A percentile compares a stretch with the other conserved stretches of the same genome.
Conservation (phyloP, 37 sponge, comb jelly and placozoan genomes). For the Bolinopsis microptera region DNA sequence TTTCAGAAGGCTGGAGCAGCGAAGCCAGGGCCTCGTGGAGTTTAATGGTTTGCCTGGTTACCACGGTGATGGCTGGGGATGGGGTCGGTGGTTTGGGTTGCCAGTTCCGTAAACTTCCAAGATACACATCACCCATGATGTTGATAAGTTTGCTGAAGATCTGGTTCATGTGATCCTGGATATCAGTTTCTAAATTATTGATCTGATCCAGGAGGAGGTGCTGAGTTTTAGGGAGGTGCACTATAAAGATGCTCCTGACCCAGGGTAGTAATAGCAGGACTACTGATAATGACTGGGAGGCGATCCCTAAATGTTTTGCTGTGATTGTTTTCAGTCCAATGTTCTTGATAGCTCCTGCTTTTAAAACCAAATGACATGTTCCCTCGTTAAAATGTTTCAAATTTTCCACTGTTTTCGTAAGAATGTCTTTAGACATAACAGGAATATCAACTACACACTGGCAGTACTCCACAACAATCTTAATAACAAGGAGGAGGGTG, state of each 20-base stretch:
- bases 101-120: constrained; percentile 82
- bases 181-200: constrained; percentile 69
- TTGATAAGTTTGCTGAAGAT: constrained; percentile 78
- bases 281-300: constrained; percentile 25
- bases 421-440: constrained; percentile 81
- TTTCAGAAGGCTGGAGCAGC: constrained; percentile 79
- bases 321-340: constrained; percentile 96
- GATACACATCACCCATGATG: constrained; percentile 91
- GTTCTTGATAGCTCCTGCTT: constrained; percentile 86
- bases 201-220: constrained; percentile 53
- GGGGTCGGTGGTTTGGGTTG: constrained; percentile 84
- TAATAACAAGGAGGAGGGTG: constrained; percentile 79
- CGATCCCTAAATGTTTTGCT: constrained; percentile 85
- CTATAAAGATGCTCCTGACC: not conserved
- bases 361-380: constrained; percentile 87
- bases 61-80: constrained; percentile 74
- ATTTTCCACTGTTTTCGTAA: constrained; percentile 79
- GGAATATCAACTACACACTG: constrained; percentile 86
- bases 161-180: constrained; percentile 78
- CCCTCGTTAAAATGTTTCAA: constrained; percentile 84
- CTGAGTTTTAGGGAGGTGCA: constrained; percentile 15
- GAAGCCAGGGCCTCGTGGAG: constrained; percentile 88
- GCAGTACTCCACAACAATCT: constrained; percentile 89
- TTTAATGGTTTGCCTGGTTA: constrained; percentile 83
- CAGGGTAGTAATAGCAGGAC: not conserved